phyloP scores from a whole-genome alignment of 2,888 invertebrate species.

The Gastrophysa polygoni region DNA sequence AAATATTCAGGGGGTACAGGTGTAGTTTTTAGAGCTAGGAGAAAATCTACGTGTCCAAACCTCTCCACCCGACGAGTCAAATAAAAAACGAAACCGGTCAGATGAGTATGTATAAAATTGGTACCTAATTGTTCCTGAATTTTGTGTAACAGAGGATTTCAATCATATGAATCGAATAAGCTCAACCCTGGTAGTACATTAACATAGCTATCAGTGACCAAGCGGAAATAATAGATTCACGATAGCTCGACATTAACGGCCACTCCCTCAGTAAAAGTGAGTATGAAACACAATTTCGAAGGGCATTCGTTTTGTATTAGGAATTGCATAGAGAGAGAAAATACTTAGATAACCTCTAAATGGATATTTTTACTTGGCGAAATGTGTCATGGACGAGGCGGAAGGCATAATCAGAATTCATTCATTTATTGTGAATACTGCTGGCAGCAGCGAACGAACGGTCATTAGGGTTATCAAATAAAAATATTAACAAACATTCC shows the following conservation, averaged over 20 bases:
- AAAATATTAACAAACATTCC: not conserved
- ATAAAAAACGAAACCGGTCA: too few species aligned
- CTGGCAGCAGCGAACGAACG: not conserved
- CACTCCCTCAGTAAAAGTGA: constrained; percentile 27
- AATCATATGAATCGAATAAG: not conserved
- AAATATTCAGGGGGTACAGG: too few species aligned
- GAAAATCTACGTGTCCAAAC: too few species aligned
- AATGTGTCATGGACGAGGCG: constrained; percentile 14
- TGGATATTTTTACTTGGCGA: constrained; percentile 4
- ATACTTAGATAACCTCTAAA: constrained; percentile 10
- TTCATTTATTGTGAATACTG: not conserved
- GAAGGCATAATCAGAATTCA: constrained; percentile 6
- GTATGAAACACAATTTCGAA: constrained; percentile 28
- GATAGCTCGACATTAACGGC: constrained; percentile 21
- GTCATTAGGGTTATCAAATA: not conserved
- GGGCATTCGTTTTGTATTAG: constrained; percentile 22
- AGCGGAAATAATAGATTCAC: constrained; percentile 16
- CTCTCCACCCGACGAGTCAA: too few species aligned
- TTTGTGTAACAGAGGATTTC: too few species aligned
- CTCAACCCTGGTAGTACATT: not conserved
- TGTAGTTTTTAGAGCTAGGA: too few species aligned
- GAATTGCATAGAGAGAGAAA: constrained; percentile 15
- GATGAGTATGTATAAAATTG: too few species aligned
- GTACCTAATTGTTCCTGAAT: too few species aligned
- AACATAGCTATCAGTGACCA: not conserved